Percentiles rank a stretch among this genome's conserved stretches.
Evolutionary conservation across 2,888 invertebrate genomes (phyloP).

Genomic region (Dimorphilus gyrociliatus): DNA sequence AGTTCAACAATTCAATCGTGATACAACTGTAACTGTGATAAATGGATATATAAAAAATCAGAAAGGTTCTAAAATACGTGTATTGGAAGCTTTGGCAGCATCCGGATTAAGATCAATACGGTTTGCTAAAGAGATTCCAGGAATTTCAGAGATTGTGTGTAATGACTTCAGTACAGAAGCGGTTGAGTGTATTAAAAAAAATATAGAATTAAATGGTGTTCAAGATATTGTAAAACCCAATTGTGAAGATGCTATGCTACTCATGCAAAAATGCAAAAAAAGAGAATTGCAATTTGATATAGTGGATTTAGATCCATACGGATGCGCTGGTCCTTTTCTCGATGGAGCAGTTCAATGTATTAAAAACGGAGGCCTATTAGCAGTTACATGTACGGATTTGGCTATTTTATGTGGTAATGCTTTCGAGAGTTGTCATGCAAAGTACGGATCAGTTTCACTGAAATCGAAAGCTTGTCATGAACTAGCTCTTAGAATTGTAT

Average conservation of each 20-base stretch:
- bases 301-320: conserved; percentile 93
- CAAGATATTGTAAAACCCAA: conserved; percentile 55
- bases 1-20: conserved; percentile 84
- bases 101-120: conserved; percentile 86
- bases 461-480: conserved; percentile 65
- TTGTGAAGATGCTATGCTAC: conserved; percentile 60
- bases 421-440: conserved; percentile 76
- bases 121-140: conserved; percentile 80
- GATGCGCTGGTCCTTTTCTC: conserved; percentile 78
- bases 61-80: conserved; percentile 19
- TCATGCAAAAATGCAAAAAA: conserved; percentile 44
- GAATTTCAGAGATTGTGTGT: conserved; percentile 56
- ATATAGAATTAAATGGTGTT: conserved; percentile 59
- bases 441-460: conserved; percentile 79
- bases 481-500: conserved; percentile 79
- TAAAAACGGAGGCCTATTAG: conserved; percentile 54
- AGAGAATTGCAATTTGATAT: conserved; percentile 57
- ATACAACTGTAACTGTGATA: conserved; percentile 47
- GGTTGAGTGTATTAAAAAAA: conserved; percentile 63
- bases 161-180: conserved; percentile 75
- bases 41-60: conserved; percentile 16
- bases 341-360: conserved; percentile 34
- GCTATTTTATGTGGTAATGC: conserved; percentile 78
- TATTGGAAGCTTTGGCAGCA: conserved; percentile 86
- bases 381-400: conserved; percentile 95